phyloP scores from a whole-genome alignment of 2,797 vertebrate genomes.

The Peromyscus melanophrys region DNA sequence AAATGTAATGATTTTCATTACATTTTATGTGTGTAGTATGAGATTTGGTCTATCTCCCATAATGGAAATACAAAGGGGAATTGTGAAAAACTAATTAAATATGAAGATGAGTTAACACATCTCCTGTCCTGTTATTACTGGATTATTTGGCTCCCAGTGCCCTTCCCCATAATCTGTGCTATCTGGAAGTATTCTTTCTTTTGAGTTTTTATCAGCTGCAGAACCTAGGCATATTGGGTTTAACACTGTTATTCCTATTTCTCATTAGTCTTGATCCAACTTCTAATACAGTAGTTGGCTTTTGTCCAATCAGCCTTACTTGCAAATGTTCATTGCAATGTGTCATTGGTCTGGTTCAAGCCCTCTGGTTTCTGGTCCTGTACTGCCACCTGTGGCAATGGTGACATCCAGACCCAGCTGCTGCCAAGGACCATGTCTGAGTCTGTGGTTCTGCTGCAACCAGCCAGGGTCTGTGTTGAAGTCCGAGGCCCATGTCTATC shows the following conservation, averaged over 20 bases:
- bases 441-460: neutral
- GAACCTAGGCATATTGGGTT: neutral
- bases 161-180: neutral
- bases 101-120: neutral
- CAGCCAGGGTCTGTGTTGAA: neutral
- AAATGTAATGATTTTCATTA: conserved; percentile 8
- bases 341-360: neutral
- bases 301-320: neutral
- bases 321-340: neutral
- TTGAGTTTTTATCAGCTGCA: neutral
- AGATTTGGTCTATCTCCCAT: neutral
- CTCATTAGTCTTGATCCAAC: neutral
- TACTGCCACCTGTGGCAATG: neutral
- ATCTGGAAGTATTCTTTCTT: neutral
- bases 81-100: conserved; percentile 4
- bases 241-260: neutral
- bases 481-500: neutral
- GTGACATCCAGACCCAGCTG: neutral
- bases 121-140: neutral
- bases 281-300: neutral
- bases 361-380: neutral
- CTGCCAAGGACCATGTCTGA: neutral
- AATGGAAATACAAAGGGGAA: conserved; percentile 2
- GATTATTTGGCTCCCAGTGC: neutral
- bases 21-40: neutral